phyloP scores from a whole-genome alignment of 2,113 vertebrate genomes.

The Ptyas mucosa region DNA sequence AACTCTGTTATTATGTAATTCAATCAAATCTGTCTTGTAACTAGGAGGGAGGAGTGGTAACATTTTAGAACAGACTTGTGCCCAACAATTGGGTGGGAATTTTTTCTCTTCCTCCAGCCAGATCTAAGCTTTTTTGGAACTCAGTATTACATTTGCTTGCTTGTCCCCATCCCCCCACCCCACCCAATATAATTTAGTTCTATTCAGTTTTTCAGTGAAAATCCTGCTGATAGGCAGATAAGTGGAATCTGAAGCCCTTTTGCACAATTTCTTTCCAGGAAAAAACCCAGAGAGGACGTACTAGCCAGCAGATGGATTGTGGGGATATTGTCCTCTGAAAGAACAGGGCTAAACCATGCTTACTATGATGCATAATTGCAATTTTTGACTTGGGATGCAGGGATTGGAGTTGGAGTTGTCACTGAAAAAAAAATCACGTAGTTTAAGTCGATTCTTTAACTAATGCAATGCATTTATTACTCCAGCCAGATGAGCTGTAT shows the following conservation, averaged over 20 bases:
- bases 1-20: not conserved
- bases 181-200: not conserved
- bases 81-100: not conserved
- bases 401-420: not conserved
- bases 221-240: not conserved
- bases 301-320: not conserved
- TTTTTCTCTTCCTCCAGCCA: not conserved
- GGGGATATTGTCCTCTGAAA: not conserved
- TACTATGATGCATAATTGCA: not conserved
- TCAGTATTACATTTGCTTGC: not conserved
- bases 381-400: not conserved
- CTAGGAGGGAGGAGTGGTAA: not conserved
- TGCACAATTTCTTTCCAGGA: not conserved
- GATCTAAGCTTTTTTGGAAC: not conserved
- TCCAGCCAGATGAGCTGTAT: slow-evolving; percentile 93
- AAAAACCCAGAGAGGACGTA: not conserved
- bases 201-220: not conserved
- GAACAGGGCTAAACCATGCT: not conserved
- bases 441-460: not conserved
- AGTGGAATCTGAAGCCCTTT: not conserved
- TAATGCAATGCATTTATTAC: slow-evolving; percentile 27
- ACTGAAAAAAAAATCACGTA: not conserved
- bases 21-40: not conserved
- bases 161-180: not conserved
- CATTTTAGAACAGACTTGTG: not conserved